Percentiles rank a stretch among this genome's conserved stretches.
Evolutionary conservation across 2,888 invertebrate genomes (phyloP).

Genomic region (Rhamphomyia laevipes): DNA sequence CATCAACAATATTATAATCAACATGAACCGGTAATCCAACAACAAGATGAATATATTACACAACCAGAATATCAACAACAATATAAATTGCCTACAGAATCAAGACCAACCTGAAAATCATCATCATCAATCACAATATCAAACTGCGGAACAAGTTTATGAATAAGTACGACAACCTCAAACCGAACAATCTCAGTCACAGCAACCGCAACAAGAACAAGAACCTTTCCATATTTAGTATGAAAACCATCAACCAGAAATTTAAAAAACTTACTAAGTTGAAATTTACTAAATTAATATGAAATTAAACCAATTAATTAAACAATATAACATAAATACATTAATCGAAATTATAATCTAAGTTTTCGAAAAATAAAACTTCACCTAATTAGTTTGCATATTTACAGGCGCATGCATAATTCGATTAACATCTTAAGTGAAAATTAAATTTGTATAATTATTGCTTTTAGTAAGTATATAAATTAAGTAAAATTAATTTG

Average conservation of each 20-base stretch:
- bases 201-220: constrained; percentile 1
- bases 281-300: no score
- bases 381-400: no score
- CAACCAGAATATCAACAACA: constrained; percentile 13
- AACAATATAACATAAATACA: no score
- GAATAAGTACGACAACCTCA: constrained; percentile 14
- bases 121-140: constrained; percentile 7
- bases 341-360: no score
- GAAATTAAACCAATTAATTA: no score
- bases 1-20: constrained; percentile 16
- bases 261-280: no score
- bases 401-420: no score
- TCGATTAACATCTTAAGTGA: no score
- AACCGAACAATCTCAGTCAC: constrained; percentile 11
- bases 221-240: not conserved
- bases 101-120: constrained; percentile 11
- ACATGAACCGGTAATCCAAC: not conserved
- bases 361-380: no score
- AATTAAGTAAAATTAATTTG: no score
- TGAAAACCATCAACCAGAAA: not conserved
- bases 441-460: no score
- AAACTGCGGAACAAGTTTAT: constrained; percentile 7
- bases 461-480: no score
- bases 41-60: not conserved
- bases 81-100: constrained; percentile 15